Evolutionary conservation across 2,113 vertebrate genomes (phyloP).

Genomic region (Nothocercus nigrocapillus): DNA sequence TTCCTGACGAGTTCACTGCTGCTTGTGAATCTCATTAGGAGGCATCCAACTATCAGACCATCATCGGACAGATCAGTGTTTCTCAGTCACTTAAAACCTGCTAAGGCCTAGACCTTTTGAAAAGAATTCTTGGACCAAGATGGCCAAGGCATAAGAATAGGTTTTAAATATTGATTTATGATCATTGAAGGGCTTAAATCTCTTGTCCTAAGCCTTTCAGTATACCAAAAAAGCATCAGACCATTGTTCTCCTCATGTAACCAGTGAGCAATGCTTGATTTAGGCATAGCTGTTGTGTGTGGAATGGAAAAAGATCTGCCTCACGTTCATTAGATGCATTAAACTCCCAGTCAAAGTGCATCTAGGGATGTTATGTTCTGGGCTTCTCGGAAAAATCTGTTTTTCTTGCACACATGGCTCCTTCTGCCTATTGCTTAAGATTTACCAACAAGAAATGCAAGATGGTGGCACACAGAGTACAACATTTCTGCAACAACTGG

Average conservation of each 20-base stretch:
- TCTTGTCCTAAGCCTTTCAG: background rate
- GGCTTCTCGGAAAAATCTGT: background rate
- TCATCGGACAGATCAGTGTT: background rate
- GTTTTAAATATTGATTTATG: background rate
- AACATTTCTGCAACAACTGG: background rate
- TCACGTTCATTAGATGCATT: background rate
- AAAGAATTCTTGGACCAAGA: background rate
- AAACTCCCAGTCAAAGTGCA: background rate
- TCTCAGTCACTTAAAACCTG: background rate
- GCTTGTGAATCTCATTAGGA: slow-evolving; percentile 28
- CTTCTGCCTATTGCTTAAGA: background rate
- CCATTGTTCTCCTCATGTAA: background rate
- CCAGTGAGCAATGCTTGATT: background rate
- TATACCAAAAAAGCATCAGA: background rate
- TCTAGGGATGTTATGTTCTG: background rate
- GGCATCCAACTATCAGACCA: background rate
- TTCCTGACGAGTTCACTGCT: background rate
- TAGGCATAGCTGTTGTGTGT: background rate
- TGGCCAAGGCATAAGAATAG: background rate
- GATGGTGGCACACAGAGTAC: background rate
- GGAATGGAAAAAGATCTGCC: background rate
- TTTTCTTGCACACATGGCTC: background rate
- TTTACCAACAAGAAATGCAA: background rate
- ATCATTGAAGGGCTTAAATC: background rate
- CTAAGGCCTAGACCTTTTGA: background rate